Evolutionary conservation across 2,888 invertebrate genomes (phyloP).

Genomic region (Epirrhoe alternata): DNA sequence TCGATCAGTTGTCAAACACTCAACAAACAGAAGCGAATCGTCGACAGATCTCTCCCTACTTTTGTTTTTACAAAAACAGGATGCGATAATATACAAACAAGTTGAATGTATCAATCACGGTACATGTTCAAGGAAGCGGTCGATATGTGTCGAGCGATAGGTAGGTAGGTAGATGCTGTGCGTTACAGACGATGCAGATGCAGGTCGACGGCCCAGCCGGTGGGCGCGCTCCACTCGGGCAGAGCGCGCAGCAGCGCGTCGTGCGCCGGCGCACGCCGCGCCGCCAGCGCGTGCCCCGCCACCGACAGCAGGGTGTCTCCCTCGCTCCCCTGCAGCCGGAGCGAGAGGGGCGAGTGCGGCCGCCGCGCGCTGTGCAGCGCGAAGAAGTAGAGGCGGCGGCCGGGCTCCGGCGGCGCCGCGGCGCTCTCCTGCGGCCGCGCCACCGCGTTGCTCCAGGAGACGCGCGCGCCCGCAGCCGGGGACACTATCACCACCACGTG

Average conservation of each 20-base stretch:
- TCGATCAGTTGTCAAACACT: no score
- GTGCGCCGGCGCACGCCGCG: conserved; percentile 84
- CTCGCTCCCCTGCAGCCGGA: conserved; percentile 37
- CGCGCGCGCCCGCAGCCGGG: conserved; percentile 80
- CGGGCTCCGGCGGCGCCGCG: conserved; percentile 58
- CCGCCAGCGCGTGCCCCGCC: conserved; percentile 84
- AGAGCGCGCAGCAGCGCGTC: conserved; percentile 83
- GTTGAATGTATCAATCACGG: no score
- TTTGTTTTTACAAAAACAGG: no score
- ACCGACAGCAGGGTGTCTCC: conserved; percentile 71
- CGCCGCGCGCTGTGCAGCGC: conserved; percentile 52
- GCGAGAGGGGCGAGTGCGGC: conserved; percentile 26
- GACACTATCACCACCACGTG: conserved; percentile 84
- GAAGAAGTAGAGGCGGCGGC: conserved; percentile 78
- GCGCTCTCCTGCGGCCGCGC: conserved; percentile 74
- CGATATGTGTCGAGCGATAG: no score
- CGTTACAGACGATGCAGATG: no score
- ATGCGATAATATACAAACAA: no score
- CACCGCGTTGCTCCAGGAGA: conserved; percentile 85
- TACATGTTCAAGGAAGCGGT: no score
- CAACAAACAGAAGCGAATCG: no score
- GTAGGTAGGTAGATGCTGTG: conserved; percentile 55
- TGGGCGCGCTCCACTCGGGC: conserved; percentile 87
- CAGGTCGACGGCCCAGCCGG: conserved; percentile 89
- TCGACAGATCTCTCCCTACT: no score